Percentiles rank a stretch among this genome's conserved stretches.
Conservation (phyloP, 2,113 vertebrate genomes). For the Heptranchias perlo region DNA sequence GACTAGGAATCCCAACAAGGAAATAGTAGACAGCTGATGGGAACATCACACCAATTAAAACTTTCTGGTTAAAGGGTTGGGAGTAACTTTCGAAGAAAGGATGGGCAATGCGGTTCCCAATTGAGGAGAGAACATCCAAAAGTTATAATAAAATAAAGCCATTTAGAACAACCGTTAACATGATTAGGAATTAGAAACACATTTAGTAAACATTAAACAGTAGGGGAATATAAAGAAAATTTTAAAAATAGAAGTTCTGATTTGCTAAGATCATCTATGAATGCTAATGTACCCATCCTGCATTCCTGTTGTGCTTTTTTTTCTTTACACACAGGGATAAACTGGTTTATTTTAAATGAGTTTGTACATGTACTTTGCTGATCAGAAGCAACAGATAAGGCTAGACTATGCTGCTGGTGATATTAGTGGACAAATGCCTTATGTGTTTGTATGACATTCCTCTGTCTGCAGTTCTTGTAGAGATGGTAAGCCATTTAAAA, state of each 20-base stretch:
- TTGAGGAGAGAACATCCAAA: no score
- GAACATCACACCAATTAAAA: background rate
- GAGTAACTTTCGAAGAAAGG: background rate
- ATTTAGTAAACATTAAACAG: no score
- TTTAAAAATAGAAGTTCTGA: background rate
- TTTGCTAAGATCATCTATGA: background rate
- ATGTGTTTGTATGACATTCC: background rate
- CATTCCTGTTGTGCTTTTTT: background rate
- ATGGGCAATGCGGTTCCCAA: no score
- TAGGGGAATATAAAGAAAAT: background rate
- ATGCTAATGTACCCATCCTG: background rate
- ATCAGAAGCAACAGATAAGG: background rate
- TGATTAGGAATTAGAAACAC: no score
- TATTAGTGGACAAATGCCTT: background rate
- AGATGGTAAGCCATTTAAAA: background rate
- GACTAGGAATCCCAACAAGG: background rate
- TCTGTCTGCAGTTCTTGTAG: background rate
- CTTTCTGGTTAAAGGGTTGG: background rate
- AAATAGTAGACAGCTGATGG: background rate
- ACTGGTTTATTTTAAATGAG: background rate
- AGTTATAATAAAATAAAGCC: no score
- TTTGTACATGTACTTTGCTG: background rate
- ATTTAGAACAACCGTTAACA: no score
- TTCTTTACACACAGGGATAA: background rate
- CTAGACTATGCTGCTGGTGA: background rate